Evolutionary conservation across 2,113 vertebrate genomes (phyloP).

Genomic region (Nanorana parkeri): DNA sequence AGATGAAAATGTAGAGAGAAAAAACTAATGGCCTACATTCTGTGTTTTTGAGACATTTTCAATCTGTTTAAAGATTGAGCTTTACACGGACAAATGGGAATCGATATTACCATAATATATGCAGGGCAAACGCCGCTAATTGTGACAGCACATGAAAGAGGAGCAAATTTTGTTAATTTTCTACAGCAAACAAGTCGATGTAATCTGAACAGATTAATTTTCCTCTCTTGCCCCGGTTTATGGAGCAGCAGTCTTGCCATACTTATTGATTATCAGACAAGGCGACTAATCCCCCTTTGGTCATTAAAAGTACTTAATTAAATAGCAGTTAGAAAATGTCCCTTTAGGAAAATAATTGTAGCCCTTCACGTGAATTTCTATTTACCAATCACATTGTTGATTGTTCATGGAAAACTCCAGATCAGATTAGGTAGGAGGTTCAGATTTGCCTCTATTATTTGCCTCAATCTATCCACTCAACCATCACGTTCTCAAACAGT

Average conservation of each 20-base stretch:
- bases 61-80: constrained; percentile 57
- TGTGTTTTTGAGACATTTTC: constrained; percentile 57
- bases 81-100: constrained; percentile 55
- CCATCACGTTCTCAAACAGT: too few species aligned
- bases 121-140: constrained; percentile 48
- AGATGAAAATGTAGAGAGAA: constrained; percentile 53
- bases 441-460: too few species aligned
- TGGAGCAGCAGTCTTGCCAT: constrained; percentile 79
- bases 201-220: constrained; percentile 75
- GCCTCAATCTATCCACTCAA: too few species aligned
- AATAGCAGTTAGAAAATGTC: constrained; percentile 90
- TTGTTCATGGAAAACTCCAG: constrained; percentile 66
- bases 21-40: constrained; percentile 53
- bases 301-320: constrained; percentile 99
- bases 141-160: constrained; percentile 49
- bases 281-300: constrained; percentile 95
- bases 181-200: constrained; percentile 62
- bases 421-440: too few species aligned
- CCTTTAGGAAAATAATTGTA: constrained; percentile 77
- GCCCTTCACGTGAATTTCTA: constrained; percentile 81
- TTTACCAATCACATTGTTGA: constrained; percentile 71
- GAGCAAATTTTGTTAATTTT: constrained; percentile 57
- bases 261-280: constrained; percentile 97
- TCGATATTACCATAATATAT: constrained; percentile 57
- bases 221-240: constrained; percentile 69